Evolutionary conservation across 2,797 vertebrate genomes (phyloP), one percentile per base, ranked within the genome.

Genomic region (Clangula hyemalis): DNA sequence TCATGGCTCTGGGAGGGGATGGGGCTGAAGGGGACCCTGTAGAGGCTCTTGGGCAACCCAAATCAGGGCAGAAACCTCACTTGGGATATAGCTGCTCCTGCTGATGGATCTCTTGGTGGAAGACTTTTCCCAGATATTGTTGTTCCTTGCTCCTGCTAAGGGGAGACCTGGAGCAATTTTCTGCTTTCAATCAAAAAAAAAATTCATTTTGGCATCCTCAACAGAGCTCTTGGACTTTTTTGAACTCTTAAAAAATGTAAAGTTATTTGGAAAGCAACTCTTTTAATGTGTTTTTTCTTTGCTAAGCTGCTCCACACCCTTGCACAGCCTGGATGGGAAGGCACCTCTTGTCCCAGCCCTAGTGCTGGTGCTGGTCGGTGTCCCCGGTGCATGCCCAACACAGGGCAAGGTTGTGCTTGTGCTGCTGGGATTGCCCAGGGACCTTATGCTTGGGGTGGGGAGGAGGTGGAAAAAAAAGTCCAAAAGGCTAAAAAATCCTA

Each of bases 71-170:
- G 79, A 51, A 72, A 24, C 14, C 24, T 85, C 69, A 45, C 65
- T 38, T 0, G 3, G 54, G 51, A 16, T 64, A 39, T 51, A 0
- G 0, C 41, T 66, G 41, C 14, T 8, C 32, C 19, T 82, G 60
- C 57, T n/a, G n/a, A 41, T 45, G 36, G 49, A 49, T 49, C 49
- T 49, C 13, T 13, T 49, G 49, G 49, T 49, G 47, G 36, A 21
- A 47, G 21, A n/a, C 53, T 66, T 32, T 54, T 78, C 69, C 47
- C 18, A 16, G 25, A 11, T 64, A 27, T 36, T 73, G 54, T 45
- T 58, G 7, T 27, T 71, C 5, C 57, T 93, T 79, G 20, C 8
- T 65, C 27, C 62, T 87, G 27, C 51, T 65, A 24, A 85, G 49
- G 36, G 65, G 61, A 28, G 21, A 56, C 32, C 32, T 58, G 45